Base-by-base conservation (phyloP, 1,140 invertebrate species). In the Papilio aristodemus region DNA sequence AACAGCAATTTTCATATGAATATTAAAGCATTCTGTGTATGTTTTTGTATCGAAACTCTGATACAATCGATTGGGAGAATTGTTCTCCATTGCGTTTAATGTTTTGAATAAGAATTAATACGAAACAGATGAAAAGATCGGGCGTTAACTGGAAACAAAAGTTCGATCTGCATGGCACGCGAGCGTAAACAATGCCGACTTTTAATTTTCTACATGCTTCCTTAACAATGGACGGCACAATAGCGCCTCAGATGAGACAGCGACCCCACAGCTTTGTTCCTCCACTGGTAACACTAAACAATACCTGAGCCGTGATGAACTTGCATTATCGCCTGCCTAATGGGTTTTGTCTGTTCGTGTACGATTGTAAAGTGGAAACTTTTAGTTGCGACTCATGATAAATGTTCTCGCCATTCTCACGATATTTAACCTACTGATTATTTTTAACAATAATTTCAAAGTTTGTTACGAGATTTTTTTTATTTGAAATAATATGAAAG, bases 311-410 rank as follows among this genome's bases (percentile, higher is more conserved):
- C 62, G 63, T 78, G 75, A 79, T 84, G 83, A 89, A 83, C 83
- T 86, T 87, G 87, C 87, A 89, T 84, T 86, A 89, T 89, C 85
- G 86, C 84, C 72, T 68, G 80, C 77, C 84, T 89, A 89, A 88
- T 89, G 87, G 83, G 82, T 84, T 87, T 87, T 83, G 84, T 83
- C 80, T 85, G 79, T 80, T 72, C 71, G 62, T 72, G 69, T 69
- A 54, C 70, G 27, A 67, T 57, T 59, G 73, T 77, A 79, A 84
- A 86, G 80, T 81, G 80, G 85, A 84, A 83, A 84, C 77, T 78
- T 80, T 76, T 78, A 70, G 39, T 71, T 76, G 54, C 69, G 69
- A 71, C 71, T 71, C 73, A 75, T 80, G 81, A 84, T 77, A 74
- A 77, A 81, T 81, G 74, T 25, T 54, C 74, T 67, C 76, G 78